A percentile compares a stretch with the other conserved stretches of the same genome.
Conservation (phyloP, 2,888 invertebrate species). For the Smittia aterrima region DNA sequence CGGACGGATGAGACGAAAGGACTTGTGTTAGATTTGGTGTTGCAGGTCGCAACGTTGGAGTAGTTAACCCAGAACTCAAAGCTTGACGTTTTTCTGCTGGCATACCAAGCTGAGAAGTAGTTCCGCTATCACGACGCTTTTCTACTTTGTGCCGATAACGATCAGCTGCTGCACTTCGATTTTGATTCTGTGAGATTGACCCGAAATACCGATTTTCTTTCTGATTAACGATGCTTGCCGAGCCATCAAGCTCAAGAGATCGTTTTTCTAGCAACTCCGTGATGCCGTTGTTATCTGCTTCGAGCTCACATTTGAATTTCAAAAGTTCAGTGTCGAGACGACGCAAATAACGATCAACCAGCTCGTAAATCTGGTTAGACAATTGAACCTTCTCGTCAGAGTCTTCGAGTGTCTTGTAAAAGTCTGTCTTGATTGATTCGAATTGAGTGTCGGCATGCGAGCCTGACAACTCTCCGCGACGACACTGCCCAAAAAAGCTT, state of each 20-base stretch:
- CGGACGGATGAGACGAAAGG: constrained; percentile 43
- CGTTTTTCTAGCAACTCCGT: constrained; percentile 93
- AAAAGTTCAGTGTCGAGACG: constrained; percentile 84
- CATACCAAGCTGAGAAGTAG: constrained; percentile 54
- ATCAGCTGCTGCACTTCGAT: constrained; percentile 40
- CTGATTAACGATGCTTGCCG: constrained; percentile 65
- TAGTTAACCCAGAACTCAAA: constrained; percentile 44
- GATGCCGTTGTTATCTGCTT: constrained; percentile 97
- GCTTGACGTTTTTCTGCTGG: constrained; percentile 49
- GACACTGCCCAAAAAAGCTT: constrained; percentile 80
- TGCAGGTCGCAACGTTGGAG: constrained; percentile 45
- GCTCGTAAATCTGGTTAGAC: constrained; percentile 90
- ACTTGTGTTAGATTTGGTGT: constrained; percentile 46
- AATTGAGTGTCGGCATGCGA: constrained; percentile 79
- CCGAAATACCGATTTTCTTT: constrained; percentile 76
- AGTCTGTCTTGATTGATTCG: constrained; percentile 79
- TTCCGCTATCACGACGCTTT: constrained; percentile 72
- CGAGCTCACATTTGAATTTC: constrained; percentile 98
- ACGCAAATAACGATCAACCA: constrained; percentile 89
- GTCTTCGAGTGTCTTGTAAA: constrained; percentile 87
- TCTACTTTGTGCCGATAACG: constrained; percentile 67
- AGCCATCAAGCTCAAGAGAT: constrained; percentile 83
- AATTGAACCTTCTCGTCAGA: constrained; percentile 95
- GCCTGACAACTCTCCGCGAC: constrained; percentile 69
- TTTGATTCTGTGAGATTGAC: constrained; percentile 44